phyloP scores from a whole-genome alignment of 2,113 vertebrate species.

The Myocastor coypus region DNA sequence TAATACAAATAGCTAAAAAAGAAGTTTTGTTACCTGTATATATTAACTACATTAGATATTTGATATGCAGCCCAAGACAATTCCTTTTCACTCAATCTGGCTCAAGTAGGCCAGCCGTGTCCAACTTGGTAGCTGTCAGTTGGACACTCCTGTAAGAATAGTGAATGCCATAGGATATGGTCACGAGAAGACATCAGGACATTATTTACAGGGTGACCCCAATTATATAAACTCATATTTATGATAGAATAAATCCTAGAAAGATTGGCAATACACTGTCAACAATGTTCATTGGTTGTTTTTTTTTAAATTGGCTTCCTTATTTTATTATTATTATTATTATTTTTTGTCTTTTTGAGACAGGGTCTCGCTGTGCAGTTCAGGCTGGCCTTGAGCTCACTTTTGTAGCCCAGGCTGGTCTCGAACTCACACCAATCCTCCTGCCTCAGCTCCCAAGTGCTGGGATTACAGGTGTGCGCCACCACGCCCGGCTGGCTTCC shows the following conservation, averaged over 20 bases:
- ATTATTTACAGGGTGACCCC: not conserved
- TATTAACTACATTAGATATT: not conserved
- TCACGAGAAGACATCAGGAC: not conserved
- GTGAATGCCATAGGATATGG: not conserved
- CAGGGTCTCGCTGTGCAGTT: too few relatives aligned
- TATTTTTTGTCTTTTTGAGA: too few relatives aligned
- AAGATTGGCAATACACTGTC: slow-evolving; percentile 18
- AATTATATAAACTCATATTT: not conserved
- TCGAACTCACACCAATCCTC: too few relatives aligned
- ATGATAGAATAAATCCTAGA: not conserved
- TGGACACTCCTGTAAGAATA: not conserved
- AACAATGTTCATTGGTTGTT: not conserved
- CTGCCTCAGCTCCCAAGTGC: too few relatives aligned
- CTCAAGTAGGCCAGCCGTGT: not conserved
- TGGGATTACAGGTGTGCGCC: too few relatives aligned
- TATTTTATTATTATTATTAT: too few relatives aligned
- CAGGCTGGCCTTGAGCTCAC: too few relatives aligned
- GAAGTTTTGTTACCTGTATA: not conserved
- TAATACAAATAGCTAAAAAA: not conserved
- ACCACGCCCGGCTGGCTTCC: too few relatives aligned
- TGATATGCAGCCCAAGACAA: not conserved
- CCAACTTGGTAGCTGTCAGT: not conserved
- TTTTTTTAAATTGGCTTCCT: not conserved
- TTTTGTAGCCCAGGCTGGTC: too few relatives aligned
- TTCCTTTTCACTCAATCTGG: not conserved